Conservation (phyloP, 1,140 invertebrate genomes). For the Hormaphis cornu region DNA sequence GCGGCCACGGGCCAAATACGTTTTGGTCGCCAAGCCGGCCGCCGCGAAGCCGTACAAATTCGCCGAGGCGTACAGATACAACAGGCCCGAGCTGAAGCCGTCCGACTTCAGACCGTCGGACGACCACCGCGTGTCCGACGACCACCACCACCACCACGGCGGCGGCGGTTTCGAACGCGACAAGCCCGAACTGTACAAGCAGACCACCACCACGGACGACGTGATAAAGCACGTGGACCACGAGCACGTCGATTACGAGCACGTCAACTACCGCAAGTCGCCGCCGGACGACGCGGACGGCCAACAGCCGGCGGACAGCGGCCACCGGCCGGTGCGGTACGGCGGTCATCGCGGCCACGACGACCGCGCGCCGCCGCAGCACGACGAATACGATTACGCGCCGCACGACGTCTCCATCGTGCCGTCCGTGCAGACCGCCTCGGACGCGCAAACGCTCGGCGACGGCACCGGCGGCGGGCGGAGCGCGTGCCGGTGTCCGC, state of each 20-base stretch:
- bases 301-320: not conserved
- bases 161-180: not conserved
- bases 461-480: not conserved
- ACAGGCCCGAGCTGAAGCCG: not conserved
- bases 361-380: not conserved
- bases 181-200: not conserved
- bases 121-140: not conserved
- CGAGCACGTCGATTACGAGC: not conserved
- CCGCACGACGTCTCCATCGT: conserved; percentile 4
- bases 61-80: not conserved
- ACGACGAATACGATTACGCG: not conserved
- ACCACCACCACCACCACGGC: not conserved
- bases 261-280: not conserved
- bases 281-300: not conserved
- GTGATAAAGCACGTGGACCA: not conserved
- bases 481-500: not conserved
- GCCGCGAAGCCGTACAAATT: not conserved
- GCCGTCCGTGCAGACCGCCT: conserved; percentile 6
- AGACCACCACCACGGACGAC: not conserved
- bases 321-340: not conserved
- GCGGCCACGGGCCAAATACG: not conserved
- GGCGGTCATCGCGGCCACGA: not conserved
- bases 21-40: not conserved
- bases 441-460: not conserved
- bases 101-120: not conserved